Conservation (phyloP, 2,888 invertebrate genomes). For the Phortica okadai region DNA sequence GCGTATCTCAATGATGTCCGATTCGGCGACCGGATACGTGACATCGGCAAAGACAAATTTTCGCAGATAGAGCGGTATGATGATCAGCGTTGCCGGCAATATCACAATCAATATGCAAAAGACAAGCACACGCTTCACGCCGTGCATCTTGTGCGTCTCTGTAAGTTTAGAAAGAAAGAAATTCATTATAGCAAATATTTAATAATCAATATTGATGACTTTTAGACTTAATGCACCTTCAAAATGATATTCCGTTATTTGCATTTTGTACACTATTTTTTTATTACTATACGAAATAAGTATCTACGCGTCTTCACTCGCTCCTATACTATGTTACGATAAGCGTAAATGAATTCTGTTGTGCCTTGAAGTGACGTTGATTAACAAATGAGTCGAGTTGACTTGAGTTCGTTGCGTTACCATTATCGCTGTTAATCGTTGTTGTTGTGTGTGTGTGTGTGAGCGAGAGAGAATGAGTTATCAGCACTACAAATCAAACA, state of each 20-base stretch:
- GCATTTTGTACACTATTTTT: conserved; percentile 30
- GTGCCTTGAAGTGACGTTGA: conserved; percentile 36
- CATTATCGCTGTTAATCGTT: conserved; percentile 43
- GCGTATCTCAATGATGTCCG: conserved; percentile 88
- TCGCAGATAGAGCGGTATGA: conserved; percentile 86
- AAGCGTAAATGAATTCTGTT: conserved; percentile 4
- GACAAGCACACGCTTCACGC: conserved; percentile 85
- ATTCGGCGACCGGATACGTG: conserved; percentile 87
- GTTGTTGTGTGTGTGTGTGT: conserved; percentile 8
- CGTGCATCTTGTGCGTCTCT: conserved; percentile 86
- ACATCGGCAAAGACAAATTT: conserved; percentile 88
- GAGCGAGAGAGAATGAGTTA: neutral
- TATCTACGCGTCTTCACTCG: neutral
- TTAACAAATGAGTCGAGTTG: conserved; percentile 53
- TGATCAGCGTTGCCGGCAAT: conserved; percentile 85
- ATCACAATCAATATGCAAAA: conserved; percentile 88
- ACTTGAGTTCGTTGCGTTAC: conserved; percentile 16
- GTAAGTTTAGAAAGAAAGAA: conserved; percentile 57
- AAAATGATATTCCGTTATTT: conserved; percentile 69
- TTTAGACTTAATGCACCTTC: conserved; percentile 62
- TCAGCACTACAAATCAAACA: conserved; percentile 25
- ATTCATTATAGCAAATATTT: conserved; percentile 21
- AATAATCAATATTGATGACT: conserved; percentile 22
- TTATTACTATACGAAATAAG: no score
- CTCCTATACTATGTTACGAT: neutral